Evolutionary conservation across 2,797 vertebrate species (phyloP).

Genomic region (Amphiprion clarkii): DNA sequence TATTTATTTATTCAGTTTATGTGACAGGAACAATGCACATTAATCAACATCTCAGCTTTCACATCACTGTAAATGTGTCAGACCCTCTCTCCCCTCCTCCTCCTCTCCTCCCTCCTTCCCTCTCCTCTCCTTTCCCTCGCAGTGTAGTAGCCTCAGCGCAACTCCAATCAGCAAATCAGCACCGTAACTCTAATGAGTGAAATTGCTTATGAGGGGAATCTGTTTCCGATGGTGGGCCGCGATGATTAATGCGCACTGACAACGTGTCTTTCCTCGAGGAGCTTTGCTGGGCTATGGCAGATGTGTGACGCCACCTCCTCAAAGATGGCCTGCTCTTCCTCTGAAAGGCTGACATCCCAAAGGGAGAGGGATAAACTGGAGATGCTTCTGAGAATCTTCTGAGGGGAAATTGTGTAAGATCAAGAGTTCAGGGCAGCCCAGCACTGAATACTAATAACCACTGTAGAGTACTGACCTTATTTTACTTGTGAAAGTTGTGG

Average conservation of each 20-base stretch:
- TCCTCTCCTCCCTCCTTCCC: constrained; percentile 40
- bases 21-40: constrained; percentile 80
- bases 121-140: constrained; percentile 58
- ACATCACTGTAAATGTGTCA: constrained; percentile 78
- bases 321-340: constrained; percentile 64
- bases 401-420: constrained; percentile 27
- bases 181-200: constrained; percentile 82
- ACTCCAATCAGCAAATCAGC: constrained; percentile 79
- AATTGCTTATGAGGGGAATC: constrained; percentile 86
- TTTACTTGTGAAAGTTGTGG: constrained; percentile 1
- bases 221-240: constrained; percentile 78
- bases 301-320: constrained; percentile 79
- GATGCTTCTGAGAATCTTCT: constrained; percentile 45
- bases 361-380: constrained; percentile 69
- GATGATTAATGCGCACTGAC: constrained; percentile 86
- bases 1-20: constrained; percentile 81
- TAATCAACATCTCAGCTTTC: constrained; percentile 81
- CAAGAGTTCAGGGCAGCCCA: constrained; percentile 31
- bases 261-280: constrained; percentile 84
- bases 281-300: constrained; percentile 77
- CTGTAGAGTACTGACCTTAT: constrained; percentile 7
- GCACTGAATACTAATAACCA: constrained; percentile 11
- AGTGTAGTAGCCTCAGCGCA: constrained; percentile 64
- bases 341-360: constrained; percentile 68
- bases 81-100: constrained; percentile 28